Evolutionary conservation across 1,140 invertebrate species (phyloP).

Genomic region (Caenorhabditis brenneri): DNA sequence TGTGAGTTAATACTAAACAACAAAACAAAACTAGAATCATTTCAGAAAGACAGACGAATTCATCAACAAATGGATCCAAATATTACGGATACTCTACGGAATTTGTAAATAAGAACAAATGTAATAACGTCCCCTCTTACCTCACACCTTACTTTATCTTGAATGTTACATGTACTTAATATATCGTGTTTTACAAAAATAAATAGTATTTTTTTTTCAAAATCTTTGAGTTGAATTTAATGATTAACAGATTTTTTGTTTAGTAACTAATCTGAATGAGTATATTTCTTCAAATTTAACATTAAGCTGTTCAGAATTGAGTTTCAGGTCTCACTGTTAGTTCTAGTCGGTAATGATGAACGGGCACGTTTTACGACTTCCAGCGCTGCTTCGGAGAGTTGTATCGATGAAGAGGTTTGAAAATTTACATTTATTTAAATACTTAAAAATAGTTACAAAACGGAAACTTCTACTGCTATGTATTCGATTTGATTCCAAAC

Average conservation of each 20-base stretch:
- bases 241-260: too few relatives aligned
- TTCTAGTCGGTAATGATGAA: not conserved
- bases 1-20: too few relatives aligned
- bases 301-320: not conserved
- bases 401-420: not conserved
- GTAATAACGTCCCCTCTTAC: too few relatives aligned
- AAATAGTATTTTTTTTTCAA: too few relatives aligned
- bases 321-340: not conserved
- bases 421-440: slow-evolving; percentile 2
- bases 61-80: not conserved
- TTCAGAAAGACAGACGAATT: slow-evolving; percentile 18
- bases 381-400: not conserved
- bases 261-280: too few relatives aligned
- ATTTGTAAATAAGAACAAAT: not conserved
- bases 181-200: not conserved
- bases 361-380: not conserved
- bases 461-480: not conserved
- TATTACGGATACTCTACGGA: not conserved
- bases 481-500: not conserved
- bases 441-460: not conserved
- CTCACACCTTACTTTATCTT: not conserved
- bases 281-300: not conserved
- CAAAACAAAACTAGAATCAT: too few relatives aligned
- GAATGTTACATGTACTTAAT: not conserved
- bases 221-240: too few relatives aligned